Evolutionary conservation across 2,888 invertebrate genomes (phyloP).

Genomic region (Cyaniris semiargus): DNA sequence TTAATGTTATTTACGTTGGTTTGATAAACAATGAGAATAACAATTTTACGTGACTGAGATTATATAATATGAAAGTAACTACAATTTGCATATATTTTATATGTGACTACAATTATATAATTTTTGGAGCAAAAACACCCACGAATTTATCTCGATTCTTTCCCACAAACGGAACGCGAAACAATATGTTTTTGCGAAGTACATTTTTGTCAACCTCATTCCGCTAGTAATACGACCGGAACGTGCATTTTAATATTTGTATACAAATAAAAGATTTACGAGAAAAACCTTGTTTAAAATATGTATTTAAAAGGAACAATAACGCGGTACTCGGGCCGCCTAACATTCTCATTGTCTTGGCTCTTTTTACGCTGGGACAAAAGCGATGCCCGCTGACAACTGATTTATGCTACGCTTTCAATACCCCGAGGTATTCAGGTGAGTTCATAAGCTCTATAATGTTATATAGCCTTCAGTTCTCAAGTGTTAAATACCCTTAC

Average conservation of each 20-base stretch:
- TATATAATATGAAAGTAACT: not conserved
- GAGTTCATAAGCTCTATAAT: constrained; percentile 1
- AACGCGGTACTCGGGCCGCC: constrained; percentile 26
- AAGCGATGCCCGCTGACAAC: constrained; percentile 21
- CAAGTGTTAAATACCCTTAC: not conserved
- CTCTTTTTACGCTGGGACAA: constrained; percentile 24
- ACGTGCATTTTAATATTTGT: constrained; percentile 24
- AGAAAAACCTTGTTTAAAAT: constrained; percentile 25
- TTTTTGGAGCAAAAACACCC: not conserved
- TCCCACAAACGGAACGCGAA: not conserved
- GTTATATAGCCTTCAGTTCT: not conserved
- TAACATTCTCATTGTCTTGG: constrained; percentile 19
- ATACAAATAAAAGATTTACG: constrained; percentile 18
- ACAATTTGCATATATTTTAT: not conserved
- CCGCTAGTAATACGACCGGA: not conserved
- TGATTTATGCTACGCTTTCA: constrained; percentile 6
- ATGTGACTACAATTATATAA: not conserved
- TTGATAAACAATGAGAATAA: no score
- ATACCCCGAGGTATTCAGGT: constrained; percentile 17
- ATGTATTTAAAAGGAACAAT: constrained; percentile 29
- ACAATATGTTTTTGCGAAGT: not conserved
- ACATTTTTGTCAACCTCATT: constrained; percentile 14
- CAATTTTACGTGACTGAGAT: no score
- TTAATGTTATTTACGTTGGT: no score
- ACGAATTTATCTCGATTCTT: not conserved